Base-by-base conservation (phyloP, 2,888 invertebrate genomes). In the Carabus problematicus region DNA sequence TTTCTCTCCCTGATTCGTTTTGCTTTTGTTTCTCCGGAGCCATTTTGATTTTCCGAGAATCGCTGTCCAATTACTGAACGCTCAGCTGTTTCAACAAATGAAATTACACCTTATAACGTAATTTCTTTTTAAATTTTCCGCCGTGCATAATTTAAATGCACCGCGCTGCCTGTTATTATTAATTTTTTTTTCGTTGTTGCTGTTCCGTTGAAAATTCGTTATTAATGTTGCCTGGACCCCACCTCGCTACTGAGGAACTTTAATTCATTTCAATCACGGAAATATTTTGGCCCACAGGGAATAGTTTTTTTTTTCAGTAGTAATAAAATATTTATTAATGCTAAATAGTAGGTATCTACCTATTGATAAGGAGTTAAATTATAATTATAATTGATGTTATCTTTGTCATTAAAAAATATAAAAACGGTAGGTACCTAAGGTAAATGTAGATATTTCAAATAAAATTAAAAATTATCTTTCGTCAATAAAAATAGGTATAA, bases 1-100 rank as follows among this genome's bases (percentile, higher is more conserved):
- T 76, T 75, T 76, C 75, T 70, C 52, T 59, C 8, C 43, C 8
- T 16, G 73, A 73, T 73, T 73, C 75, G 77, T 74, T 77, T 77
- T 76, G 74, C 74, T 76, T 79, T 76, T 76, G 75, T 77, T 76
- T 76, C 75, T 75, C 76, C 76, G 79, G 76, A 77, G 79, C 79
- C 80, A 79, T 80, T 80, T 80, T 80, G 80, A 79, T 80, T 80
- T 80, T 79, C 77, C 75, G 74, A 75, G 78, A 79, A 79, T 79
- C 76, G 78, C 77, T 77, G 77, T 77, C 79, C 78, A 79, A 79
- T 79, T 80, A 79, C 74, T 49, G 14, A 61, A 69, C 74, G 77
- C 73, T 78, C 76, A 77, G 77, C 78, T 79, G 79, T 77, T 77
- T 77, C 77, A 77, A 41, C 79, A 78, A 80, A 80, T 79, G 78